These are phyloP conservation scores for Chamaea fasciata DNA, from an alignment of 2,113 vertebrate species.

Conservation along the genomic window DNA sequence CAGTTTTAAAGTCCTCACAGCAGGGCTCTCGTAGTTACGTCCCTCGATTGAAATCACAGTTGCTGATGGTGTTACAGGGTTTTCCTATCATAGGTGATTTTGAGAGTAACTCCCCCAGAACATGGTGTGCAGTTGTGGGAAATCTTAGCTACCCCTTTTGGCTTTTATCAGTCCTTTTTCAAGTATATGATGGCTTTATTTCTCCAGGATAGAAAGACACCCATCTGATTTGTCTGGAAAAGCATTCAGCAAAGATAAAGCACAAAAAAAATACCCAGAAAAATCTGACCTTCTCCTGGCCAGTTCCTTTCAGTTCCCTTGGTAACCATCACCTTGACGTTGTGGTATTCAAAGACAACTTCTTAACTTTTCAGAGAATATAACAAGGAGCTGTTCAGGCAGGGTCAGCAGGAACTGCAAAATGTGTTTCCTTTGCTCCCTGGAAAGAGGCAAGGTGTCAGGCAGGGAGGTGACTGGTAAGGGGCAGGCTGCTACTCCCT, in stretches of 20 bases:
- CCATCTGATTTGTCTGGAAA: conserved; percentile 51
- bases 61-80: neutral
- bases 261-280: conserved; percentile 56
- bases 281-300: conserved; percentile 51
- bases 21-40: neutral
- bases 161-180: conserved; percentile 22
- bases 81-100: neutral
- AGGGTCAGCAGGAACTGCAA: conserved; percentile 25
- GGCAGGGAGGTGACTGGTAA: neutral
- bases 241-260: conserved; percentile 64
- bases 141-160: neutral
- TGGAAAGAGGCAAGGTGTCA: neutral
- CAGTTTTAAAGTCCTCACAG: neutral
- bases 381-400: conserved; percentile 3
- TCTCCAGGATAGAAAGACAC: conserved; percentile 47
- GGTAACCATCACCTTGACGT: conserved; percentile 71
- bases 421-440: conserved; percentile 10
- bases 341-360: conserved; percentile 70
- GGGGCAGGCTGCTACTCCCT: neutral
- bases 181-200: conserved; percentile 37
- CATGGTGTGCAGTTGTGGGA: neutral
- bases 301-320: conserved; percentile 79
- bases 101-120: conserved; percentile 7
- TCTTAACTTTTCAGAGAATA: conserved; percentile 59
- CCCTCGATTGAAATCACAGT: neutral